These are phyloP conservation scores for Coelopa frigida DNA, from an alignment of 1,140 invertebrate species.

Conservation along the genomic window DNA sequence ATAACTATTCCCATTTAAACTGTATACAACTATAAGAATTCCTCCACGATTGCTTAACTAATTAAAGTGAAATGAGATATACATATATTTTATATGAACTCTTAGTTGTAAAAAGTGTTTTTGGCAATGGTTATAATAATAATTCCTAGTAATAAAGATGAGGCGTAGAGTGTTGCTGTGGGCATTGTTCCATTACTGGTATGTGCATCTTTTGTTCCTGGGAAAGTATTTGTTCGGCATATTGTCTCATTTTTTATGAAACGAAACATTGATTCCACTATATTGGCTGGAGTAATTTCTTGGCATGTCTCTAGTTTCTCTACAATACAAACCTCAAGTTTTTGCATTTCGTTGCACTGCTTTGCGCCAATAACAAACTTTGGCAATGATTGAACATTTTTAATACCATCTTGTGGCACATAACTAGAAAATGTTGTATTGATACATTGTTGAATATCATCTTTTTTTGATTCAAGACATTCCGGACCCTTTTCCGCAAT, in stretches of 20 bases:
- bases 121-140: too few species aligned
- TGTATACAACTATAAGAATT: too few species aligned
- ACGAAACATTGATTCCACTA: conserved; percentile 68
- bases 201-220: too few species aligned
- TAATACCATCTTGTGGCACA: conserved; percentile 37
- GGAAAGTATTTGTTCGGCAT: conserved; percentile 24
- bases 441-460: conserved; percentile 56
- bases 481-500: conserved; percentile 69
- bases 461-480: conserved; percentile 55
- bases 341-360: conserved; percentile 48
- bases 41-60: too few species aligned
- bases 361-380: conserved; percentile 32
- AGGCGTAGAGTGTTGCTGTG: too few species aligned
- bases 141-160: too few species aligned
- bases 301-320: conserved; percentile 56
- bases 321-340: conserved; percentile 58
- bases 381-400: conserved; percentile 28
- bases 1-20: too few species aligned
- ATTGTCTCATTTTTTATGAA: conserved; percentile 47
- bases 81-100: too few species aligned
- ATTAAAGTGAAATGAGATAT: too few species aligned
- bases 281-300: conserved; percentile 70
- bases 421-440: conserved; percentile 54
- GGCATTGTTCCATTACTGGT: too few species aligned
- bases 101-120: too few species aligned